phyloP scores from a whole-genome alignment of 2,797 vertebrate genomes.

The Sebastes matsubarae region DNA sequence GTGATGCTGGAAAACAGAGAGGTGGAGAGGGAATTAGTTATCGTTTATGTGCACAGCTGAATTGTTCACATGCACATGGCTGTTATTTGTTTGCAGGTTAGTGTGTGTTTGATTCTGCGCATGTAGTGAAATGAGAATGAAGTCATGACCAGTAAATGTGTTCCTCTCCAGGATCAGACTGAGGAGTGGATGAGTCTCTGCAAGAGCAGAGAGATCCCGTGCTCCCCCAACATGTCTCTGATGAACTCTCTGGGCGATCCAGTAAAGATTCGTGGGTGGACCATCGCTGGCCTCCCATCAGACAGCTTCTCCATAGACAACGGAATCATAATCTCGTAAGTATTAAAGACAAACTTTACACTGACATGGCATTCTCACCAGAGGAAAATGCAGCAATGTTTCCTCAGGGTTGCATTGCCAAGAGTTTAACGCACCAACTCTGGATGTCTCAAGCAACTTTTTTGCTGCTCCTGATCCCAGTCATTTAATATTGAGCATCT shows the following conservation, averaged over 20 bases:
- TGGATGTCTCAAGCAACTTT: neutral
- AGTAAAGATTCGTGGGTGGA: conserved; percentile 90
- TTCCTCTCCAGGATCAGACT: conserved; percentile 83
- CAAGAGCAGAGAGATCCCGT: conserved; percentile 85
- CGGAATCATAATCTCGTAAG: conserved; percentile 92
- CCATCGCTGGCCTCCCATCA: conserved; percentile 90
- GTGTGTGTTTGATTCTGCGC: neutral
- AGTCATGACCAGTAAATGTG: neutral
- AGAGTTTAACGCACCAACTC: neutral
- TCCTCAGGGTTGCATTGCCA: neutral
- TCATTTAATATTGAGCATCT: neutral
- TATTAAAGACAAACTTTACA: conserved; percentile 10
- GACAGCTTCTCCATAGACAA: conserved; percentile 93
- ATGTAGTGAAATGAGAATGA: neutral
- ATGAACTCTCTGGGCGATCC: conserved; percentile 87
- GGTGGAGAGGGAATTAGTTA: neutral
- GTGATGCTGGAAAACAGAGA: conserved; percentile 1
- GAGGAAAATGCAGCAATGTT: conserved; percentile 59
- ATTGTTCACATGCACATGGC: neutral
- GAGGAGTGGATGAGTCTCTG: conserved; percentile 86
- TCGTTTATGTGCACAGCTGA: neutral
- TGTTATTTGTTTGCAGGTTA: neutral
- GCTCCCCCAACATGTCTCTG: conserved; percentile 87
- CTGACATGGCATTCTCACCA: conserved; percentile 58
- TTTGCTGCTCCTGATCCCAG: neutral